Base-by-base conservation (phyloP, 2,797 vertebrate genomes). In the Gambusia yucatana region DNA sequence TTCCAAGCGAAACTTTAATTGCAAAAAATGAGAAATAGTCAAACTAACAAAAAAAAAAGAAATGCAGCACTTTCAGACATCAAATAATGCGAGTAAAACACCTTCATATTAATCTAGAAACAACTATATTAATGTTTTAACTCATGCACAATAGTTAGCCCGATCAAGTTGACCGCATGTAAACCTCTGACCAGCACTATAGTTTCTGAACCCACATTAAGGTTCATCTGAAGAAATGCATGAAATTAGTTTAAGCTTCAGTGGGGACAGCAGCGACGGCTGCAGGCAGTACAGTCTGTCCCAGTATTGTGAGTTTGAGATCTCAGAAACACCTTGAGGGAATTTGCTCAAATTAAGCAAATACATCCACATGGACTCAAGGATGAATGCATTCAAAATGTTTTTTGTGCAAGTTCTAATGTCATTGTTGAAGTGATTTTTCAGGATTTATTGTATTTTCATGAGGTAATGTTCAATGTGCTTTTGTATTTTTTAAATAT, bases 221-320 rank as follows among this genome's bases (percentile, higher is more conserved):
- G 65, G 25, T 78, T 61, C 57, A 46, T n/a, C 39, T n/a, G 65
- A 72, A 72, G 41, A 82, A 48, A 82, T 71, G 36, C 61, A 71
- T 63, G 44, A 28, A 78, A 33, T 63, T 73, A 73, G 46, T 14
- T 72, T 25, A 61, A 48, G 77, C 43, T 10, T 78, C 70, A 63
- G 55, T 30, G 43, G 55, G 36, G 77, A 10, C 28, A 47, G 71
- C 77, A 73, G 57, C 57, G 10, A n/a, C 22, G 57, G 33, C 55
- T 61, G 55, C 46, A 65, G 70, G 77, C 44, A 41, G 25, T 59
- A 36, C 33, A 44, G 76, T 70, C 70, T 47, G 44, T 73, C 71
- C 44, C 71, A 30, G 46, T 28, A n/a, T 65, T 50, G 9, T 28
- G 30, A 78, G 25, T 41, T 47, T 20, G 30, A 61, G 36, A 73